These are phyloP conservation scores for Autographa gamma DNA, from an alignment of 2,888 invertebrate genomes.

Conservation along the genomic window DNA sequence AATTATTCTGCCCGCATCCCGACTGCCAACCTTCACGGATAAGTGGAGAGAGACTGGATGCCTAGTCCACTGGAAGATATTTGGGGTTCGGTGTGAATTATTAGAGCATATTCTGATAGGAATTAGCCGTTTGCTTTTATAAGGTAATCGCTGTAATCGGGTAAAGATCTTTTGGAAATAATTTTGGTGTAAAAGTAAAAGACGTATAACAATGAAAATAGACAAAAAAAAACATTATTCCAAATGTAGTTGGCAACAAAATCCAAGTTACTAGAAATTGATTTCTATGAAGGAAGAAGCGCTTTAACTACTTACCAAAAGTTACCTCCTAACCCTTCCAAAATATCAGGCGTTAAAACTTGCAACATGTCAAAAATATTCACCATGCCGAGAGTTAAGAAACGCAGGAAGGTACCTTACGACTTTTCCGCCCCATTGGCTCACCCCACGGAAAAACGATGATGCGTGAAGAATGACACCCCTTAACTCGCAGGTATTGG, in stretches of 20 bases:
- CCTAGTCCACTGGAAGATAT: conserved; percentile 45
- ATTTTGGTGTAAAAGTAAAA: too few relatives aligned
- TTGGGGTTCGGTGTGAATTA: conserved; percentile 25
- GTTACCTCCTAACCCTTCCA: too few relatives aligned
- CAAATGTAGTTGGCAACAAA: neutral
- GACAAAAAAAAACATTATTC: too few relatives aligned
- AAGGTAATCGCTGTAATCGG: neutral
- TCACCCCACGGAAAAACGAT: conserved; percentile 59
- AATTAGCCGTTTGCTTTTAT: neutral
- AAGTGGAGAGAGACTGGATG: conserved; percentile 60
- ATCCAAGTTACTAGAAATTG: neutral
- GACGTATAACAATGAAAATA: too few relatives aligned
- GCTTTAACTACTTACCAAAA: too few relatives aligned
- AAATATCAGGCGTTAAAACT: conserved; percentile 20
- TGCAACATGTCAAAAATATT: conserved; percentile 61
- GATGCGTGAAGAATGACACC: conserved; percentile 67
- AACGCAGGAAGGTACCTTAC: conserved; percentile 60
- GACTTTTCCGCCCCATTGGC: conserved; percentile 68
- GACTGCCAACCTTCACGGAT: conserved; percentile 67
- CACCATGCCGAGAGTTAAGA: conserved; percentile 34
- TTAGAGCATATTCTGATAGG: conserved; percentile 7
- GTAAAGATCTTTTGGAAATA: neutral
- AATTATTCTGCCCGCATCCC: conserved; percentile 74
- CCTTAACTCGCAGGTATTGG: conserved; percentile 54
- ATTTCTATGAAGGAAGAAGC: too few relatives aligned